These are phyloP conservation scores for Eueides isabella DNA, from an alignment of 1,140 invertebrate genomes.

Conservation along the genomic window DNA sequence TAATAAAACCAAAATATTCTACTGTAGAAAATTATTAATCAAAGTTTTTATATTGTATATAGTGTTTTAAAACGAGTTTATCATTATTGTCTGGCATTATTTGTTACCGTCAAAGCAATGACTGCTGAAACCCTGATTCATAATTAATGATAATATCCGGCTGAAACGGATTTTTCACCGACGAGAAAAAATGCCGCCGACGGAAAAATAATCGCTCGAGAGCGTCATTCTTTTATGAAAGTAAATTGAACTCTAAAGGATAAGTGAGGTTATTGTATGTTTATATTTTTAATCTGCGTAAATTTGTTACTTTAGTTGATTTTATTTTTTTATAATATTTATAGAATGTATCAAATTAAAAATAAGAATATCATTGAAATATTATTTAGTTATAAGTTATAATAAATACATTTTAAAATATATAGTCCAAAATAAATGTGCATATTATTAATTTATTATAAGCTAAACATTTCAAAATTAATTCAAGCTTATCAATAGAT, in stretches of 20 bases:
- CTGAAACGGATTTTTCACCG: conserved; percentile 57
- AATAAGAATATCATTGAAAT: background rate
- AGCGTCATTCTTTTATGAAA: conserved; percentile 69
- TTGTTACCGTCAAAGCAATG: conserved; percentile 60
- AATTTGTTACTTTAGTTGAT: background rate
- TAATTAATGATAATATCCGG: conserved; percentile 80
- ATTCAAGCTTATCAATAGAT: too few species aligned
- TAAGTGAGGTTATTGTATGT: conserved; percentile 1
- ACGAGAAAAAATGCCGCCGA: conserved; percentile 46
- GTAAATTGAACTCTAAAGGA: conserved; percentile 41
- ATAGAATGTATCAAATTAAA: too few species aligned
- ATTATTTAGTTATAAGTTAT: too few species aligned
- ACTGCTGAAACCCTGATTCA: conserved; percentile 63
- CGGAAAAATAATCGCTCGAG: conserved; percentile 63
- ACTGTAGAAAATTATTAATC: background rate
- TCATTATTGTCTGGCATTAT: conserved; percentile 43
- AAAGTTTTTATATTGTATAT: background rate
- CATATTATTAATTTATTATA: too few species aligned
- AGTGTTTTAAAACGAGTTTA: conserved; percentile 19
- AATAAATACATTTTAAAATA: too few species aligned
- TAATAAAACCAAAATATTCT: too few species aligned
- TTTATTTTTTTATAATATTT: background rate
- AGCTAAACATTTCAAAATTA: too few species aligned
- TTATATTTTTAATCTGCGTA: background rate
- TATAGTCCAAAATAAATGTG: too few species aligned